Percentiles rank a stretch among this genome's conserved stretches.
These are phyloP conservation scores for Pasiphila rectangulata DNA, from an alignment of 2,888 invertebrate genomes.

Conservation along the genomic window DNA sequence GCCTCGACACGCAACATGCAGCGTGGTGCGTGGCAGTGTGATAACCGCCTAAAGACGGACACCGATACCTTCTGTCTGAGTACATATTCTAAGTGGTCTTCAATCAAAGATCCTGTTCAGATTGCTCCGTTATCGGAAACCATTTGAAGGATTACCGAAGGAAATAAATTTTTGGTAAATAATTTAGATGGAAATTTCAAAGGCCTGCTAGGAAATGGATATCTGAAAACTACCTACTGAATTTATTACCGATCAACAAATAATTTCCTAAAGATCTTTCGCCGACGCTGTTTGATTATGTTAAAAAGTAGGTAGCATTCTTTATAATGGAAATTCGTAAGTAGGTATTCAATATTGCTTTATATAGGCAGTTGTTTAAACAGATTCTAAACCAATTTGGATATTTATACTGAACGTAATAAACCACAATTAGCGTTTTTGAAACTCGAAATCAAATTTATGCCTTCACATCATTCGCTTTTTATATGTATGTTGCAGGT, in stretches of 20 bases:
- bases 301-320: constrained; percentile 5
- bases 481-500: too few species aligned
- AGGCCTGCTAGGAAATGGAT: constrained; percentile 7
- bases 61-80: too few species aligned
- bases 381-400: constrained; percentile 3
- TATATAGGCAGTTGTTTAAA: constrained; percentile 2
- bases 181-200: constrained; percentile 10
- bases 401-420: too few species aligned
- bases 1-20: too few species aligned
- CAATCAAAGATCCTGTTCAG: background rate
- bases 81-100: background rate
- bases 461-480: too few species aligned
- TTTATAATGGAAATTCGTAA: constrained; percentile 11
- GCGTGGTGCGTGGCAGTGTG: too few species aligned
- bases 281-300: constrained; percentile 12
- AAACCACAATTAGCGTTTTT: too few species aligned
- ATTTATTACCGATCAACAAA: constrained; percentile 11
- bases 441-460: too few species aligned
- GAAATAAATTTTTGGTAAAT: background rate
- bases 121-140: background rate
- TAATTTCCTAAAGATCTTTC: constrained; percentile 5
- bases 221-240: constrained; percentile 1
- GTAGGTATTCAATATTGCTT: constrained; percentile 6
- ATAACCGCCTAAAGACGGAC: too few species aligned
- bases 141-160: constrained; percentile 3